Evolutionary conservation across 2,888 invertebrate genomes (phyloP).

Genomic region (Tridacna crocea): DNA sequence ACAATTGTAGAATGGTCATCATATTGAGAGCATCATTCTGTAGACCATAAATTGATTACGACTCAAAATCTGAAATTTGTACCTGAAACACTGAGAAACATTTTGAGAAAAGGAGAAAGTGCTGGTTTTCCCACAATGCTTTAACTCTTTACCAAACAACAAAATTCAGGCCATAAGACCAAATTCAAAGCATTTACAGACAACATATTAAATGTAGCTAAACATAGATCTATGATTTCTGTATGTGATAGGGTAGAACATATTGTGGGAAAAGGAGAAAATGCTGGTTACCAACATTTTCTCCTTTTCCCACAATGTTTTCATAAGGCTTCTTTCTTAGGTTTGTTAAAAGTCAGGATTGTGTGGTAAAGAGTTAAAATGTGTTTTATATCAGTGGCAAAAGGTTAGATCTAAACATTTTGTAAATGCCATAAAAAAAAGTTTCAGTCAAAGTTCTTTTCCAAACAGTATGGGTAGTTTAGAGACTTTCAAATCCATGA

Average conservation of each 20-base stretch:
- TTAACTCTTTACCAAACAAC: not conserved
- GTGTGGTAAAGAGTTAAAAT: not conserved
- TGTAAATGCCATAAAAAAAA: not conserved
- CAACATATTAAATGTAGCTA: too few species aligned
- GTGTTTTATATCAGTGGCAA: too few species aligned
- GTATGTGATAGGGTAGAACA: too few species aligned
- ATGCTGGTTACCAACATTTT: not conserved
- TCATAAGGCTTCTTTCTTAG: too few species aligned
- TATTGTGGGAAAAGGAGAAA: not conserved
- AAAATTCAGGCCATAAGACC: not conserved
- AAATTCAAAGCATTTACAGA: too few species aligned
- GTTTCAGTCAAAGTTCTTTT: not conserved
- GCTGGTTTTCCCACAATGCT: not conserved
- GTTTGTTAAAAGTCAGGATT: too few species aligned
- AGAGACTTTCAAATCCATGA: not conserved
- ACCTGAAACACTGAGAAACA: not conserved
- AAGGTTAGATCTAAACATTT: too few species aligned
- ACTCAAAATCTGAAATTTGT: too few species aligned
- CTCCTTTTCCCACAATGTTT: conserved; percentile 1
- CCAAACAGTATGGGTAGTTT: not conserved
- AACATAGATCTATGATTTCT: too few species aligned
- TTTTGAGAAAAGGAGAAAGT: not conserved
- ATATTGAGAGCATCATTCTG: too few species aligned
- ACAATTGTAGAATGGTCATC: too few species aligned
- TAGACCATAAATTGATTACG: too few species aligned